phyloP scores from a whole-genome alignment of 1,140 invertebrate species.

The Sarcophaga peregrina region DNA sequence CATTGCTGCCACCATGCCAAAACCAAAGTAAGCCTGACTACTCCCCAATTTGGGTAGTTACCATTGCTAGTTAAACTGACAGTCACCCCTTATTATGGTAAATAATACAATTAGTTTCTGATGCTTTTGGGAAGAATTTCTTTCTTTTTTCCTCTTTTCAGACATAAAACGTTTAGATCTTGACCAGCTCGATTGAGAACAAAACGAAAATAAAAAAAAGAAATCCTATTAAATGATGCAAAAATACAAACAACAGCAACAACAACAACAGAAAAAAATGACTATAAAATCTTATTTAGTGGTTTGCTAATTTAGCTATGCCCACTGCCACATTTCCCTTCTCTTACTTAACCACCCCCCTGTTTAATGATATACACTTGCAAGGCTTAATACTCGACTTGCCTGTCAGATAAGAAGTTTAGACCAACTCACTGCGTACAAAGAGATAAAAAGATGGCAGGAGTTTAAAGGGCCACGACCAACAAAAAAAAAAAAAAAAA shows the following conservation, averaged over 20 bases:
- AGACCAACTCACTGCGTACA: neutral
- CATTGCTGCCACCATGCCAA: neutral
- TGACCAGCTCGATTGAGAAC: neutral
- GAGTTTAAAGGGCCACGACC: too few relatives aligned
- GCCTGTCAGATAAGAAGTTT: constrained; percentile 18
- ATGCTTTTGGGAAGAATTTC: constrained; percentile 28
- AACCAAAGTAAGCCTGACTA: neutral
- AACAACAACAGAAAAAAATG: neutral
- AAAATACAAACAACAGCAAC: neutral
- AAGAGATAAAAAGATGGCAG: neutral
- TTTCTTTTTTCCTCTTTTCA: neutral
- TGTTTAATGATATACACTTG: neutral
- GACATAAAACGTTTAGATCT: neutral
- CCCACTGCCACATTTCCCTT: neutral
- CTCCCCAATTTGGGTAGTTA: neutral
- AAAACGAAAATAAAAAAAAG: constrained; percentile 21
- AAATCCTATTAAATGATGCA: constrained; percentile 39
- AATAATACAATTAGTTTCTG: constrained; percentile 41
- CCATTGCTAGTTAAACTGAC: neutral
- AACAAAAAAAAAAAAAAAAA: neutral
- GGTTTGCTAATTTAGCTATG: constrained; percentile 36
- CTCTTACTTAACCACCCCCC: neutral
- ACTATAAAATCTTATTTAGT: constrained; percentile 38
- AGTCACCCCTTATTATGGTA: constrained; percentile 12
- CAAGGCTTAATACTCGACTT: constrained; percentile 29